phyloP scores from a whole-genome alignment of 2,888 invertebrate species.

The Orchestes rusci region DNA sequence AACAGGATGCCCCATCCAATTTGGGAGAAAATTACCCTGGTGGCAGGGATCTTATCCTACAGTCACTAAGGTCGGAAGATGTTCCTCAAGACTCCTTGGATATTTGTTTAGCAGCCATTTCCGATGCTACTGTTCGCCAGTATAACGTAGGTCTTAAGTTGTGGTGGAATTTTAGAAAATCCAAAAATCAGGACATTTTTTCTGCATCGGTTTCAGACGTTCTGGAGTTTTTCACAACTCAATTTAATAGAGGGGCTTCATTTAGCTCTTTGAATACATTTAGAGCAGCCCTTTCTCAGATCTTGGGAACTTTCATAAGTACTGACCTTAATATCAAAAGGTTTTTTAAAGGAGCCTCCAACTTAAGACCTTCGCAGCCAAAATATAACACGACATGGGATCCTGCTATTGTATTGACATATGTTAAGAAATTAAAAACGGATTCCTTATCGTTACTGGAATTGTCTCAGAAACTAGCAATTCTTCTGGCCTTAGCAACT shows the following conservation, averaged over 20 bases:
- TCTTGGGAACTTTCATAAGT: slow-evolving; percentile 6
- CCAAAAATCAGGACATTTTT: too few species aligned
- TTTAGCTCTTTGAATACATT: slow-evolving; percentile 13
- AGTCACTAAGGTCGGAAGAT: slow-evolving; percentile 22
- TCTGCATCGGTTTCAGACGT: too few species aligned
- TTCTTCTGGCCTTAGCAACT: slow-evolving; percentile 10
- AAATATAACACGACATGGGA: slow-evolving; percentile 13
- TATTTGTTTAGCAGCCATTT: slow-evolving; percentile 23
- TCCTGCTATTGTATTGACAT: slow-evolving; percentile 8
- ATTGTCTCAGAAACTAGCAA: slow-evolving; percentile 10
- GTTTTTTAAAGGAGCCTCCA: slow-evolving; percentile 18
- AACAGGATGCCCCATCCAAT: slow-evolving; percentile 27
- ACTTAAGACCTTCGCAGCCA: slow-evolving; percentile 7
- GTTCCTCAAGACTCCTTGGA: slow-evolving; percentile 13
- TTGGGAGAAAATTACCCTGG: slow-evolving; percentile 28
- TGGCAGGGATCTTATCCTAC: slow-evolving; percentile 30
- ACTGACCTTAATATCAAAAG: slow-evolving; percentile 15
- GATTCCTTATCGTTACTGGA: slow-evolving; percentile 1
- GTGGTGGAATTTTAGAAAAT: slow-evolving; percentile 9
- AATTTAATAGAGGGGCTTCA: slow-evolving; percentile 7
- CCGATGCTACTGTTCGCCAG: slow-evolving; percentile 22
- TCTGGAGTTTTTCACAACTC: slow-evolving; percentile 5
- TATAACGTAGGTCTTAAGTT: slow-evolving; percentile 6
- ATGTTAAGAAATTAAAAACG: not conserved
- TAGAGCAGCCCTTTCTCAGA: slow-evolving; percentile 14